These are phyloP conservation scores for Sylvilagus bachmani DNA, from an alignment of 2,113 vertebrate genomes.

Conservation along the genomic window DNA sequence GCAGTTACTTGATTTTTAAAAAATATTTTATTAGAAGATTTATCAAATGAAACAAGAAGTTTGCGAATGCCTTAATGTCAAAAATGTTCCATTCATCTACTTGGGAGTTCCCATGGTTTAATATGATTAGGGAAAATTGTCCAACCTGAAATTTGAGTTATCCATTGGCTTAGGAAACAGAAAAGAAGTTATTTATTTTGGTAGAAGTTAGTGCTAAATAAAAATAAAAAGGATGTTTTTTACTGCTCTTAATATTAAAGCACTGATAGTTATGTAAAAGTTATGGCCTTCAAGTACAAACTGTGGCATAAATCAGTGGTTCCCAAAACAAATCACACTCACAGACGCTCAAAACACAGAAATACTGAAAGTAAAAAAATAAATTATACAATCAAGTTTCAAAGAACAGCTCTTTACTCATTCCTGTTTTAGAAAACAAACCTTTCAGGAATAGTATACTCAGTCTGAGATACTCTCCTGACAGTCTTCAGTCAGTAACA, in stretches of 20 bases:
- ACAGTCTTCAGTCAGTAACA: background rate
- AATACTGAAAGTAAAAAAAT: constrained; percentile 20
- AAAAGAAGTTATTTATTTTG: constrained; percentile 53
- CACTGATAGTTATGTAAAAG: constrained; percentile 1
- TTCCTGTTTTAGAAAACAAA: constrained; percentile 43
- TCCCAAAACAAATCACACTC: constrained; percentile 42
- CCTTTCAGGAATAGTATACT: background rate
- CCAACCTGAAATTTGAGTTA: constrained; percentile 25
- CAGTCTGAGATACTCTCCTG: background rate
- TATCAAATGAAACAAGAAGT: constrained; percentile 55
- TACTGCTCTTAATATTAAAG: constrained; percentile 28
- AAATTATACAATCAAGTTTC: background rate
- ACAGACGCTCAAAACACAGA: constrained; percentile 33
- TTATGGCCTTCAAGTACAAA: constrained; percentile 49
- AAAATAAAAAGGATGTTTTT: constrained; percentile 48
- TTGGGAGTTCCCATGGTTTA: constrained; percentile 10
- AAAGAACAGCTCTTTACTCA: constrained; percentile 24
- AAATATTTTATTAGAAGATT: constrained; percentile 55
- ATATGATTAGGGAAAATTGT: constrained; percentile 47
- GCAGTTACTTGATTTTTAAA: constrained; percentile 8
- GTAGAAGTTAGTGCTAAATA: constrained; percentile 22
- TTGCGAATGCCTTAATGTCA: constrained; percentile 24
- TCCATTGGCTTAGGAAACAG: constrained; percentile 59
- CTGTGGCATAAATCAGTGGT: background rate
- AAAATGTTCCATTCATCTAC: background rate